These are phyloP conservation scores for Euclidia mi DNA, from an alignment of 2,888 invertebrate genomes.

Conservation along the genomic window DNA sequence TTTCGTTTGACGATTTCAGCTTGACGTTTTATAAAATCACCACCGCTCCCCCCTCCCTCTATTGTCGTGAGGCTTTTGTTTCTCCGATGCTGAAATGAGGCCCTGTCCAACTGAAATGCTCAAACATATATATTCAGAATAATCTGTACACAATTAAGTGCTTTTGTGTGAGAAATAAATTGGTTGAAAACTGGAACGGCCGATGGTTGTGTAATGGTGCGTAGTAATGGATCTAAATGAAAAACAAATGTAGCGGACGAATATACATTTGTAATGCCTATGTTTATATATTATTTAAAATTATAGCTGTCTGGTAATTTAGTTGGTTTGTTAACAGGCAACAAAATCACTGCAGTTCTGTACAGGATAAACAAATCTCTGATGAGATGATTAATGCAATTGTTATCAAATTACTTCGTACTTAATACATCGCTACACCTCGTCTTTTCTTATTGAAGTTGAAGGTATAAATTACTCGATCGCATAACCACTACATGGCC, in stretches of 20 bases:
- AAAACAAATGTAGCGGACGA: slow-evolving; percentile 16
- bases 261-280: slow-evolving; percentile 15
- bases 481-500: too few relatives aligned
- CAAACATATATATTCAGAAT: slow-evolving; percentile 31
- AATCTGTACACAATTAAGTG: slow-evolving; percentile 42
- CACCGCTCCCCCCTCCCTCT: slow-evolving; percentile 18
- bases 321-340: too few relatives aligned
- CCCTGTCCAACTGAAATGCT: slow-evolving; percentile 49
- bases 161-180: slow-evolving; percentile 27
- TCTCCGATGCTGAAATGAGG: slow-evolving; percentile 33
- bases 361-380: too few relatives aligned
- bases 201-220: slow-evolving; percentile 15
- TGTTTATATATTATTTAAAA: neutral
- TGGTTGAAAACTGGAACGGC: slow-evolving; percentile 15
- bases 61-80: slow-evolving; percentile 47
- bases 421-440: too few relatives aligned
- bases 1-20: slow-evolving; percentile 40
- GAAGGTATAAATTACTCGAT: too few relatives aligned
- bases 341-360: too few relatives aligned
- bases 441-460: too few relatives aligned
- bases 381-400: too few relatives aligned
- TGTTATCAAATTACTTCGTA: too few relatives aligned
- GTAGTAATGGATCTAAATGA: slow-evolving; percentile 15
- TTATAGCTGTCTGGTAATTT: too few relatives aligned
- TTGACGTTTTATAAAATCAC: slow-evolving; percentile 23